Base-by-base conservation (phyloP, 2,113 vertebrate genomes). In the Rhea americana region DNA sequence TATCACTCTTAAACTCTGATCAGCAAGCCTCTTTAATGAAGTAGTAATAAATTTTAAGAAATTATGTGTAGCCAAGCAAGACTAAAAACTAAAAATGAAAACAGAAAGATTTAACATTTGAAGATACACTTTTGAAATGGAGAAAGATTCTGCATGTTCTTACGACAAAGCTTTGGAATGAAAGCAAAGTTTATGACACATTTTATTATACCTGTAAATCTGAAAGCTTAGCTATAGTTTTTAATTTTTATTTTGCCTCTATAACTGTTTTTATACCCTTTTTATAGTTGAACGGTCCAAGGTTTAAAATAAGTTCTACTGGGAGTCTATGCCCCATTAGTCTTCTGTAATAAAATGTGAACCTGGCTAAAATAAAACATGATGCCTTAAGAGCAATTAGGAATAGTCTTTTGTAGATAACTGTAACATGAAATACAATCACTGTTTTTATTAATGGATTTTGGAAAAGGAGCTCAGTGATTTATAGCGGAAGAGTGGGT, bases 141-240 rank as follows among this genome's bases (percentile, higher is more conserved):
- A 24, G 47, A 86, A 82, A 91, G 87, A 81, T 91, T 83, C 45
- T 53, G 82, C 55, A 0, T 43, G 25, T 85, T 95, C 96, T 98
- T 97, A 97, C 85, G 93, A 96, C 97, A 98, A 97, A 93, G 72
- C 94, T 96, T 94, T 94, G 98, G 97, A 98, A 98, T 97, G 97
- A 97, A 97, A 97, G 97, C 93, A 97, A 90, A 97, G 96, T 97
- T 98, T 98, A 98, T 98, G 97, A 97, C 97, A 98, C 96, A 28
- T 98, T 97, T 97, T 96, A 97, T 96, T 96, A 86, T 87, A 90
- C 85, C 91, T 92, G 94, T 98, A 96, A 97, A 98, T 97, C 96
- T 97, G 97, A 98, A 97, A 87, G 93, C 94, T 97, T 93, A 97
- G 94, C 85, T 96, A 47, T 96, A 97, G 90, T 96, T 97, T 97